Percentiles rank a stretch among this genome's conserved stretches.
These are phyloP conservation scores for Glyphotaelius pellucidus DNA, from an alignment of 2,888 invertebrate genomes.

Conservation along the genomic window DNA sequence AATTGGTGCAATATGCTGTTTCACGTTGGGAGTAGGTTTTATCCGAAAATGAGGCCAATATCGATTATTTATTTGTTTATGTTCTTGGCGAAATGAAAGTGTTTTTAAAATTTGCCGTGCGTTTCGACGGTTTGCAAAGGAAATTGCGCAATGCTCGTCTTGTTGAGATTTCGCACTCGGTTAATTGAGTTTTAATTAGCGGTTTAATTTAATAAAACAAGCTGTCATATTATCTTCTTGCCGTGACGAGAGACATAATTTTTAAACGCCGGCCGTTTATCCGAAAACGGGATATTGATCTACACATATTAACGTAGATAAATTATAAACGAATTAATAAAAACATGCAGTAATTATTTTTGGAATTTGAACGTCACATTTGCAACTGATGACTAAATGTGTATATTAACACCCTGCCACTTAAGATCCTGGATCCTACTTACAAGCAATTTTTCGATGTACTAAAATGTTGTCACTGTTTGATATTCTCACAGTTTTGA, in stretches of 20 bases:
- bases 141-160: not conserved
- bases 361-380: not conserved
- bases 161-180: not conserved
- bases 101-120: slow-evolving; percentile 10
- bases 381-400: not conserved
- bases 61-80: not conserved
- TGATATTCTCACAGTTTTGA: too few relatives aligned
- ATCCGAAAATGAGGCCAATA: slow-evolving; percentile 9
- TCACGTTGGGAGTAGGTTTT: not conserved
- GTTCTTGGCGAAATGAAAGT: not conserved
- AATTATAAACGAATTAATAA: not conserved
- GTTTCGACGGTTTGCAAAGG: not conserved
- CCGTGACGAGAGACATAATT: not conserved
- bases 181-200: not conserved
- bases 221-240: not conserved
- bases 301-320: not conserved
- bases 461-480: too few relatives aligned
- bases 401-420: too few relatives aligned
- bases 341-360: not conserved
- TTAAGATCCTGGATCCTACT: too few relatives aligned
- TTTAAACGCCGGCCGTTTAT: not conserved
- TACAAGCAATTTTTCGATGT: too few relatives aligned
- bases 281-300: not conserved
- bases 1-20: not conserved
- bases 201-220: not conserved